Conservation (phyloP, 2,888 invertebrate species). For the Stratiomys singularior region DNA sequence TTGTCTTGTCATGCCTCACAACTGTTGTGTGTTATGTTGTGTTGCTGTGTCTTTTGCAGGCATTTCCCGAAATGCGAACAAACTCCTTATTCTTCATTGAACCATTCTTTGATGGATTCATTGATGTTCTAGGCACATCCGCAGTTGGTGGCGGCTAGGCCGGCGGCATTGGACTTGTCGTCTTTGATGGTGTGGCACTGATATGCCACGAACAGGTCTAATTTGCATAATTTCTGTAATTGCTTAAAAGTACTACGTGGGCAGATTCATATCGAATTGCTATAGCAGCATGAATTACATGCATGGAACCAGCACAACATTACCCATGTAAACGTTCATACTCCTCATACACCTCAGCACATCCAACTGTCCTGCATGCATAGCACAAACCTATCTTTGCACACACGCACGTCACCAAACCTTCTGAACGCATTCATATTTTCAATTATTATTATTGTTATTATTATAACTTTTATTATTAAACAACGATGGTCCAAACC, state of each 20-base stretch:
- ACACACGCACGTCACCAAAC: constrained; percentile 3
- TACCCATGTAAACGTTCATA: too few relatives aligned
- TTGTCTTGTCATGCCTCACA: not conserved
- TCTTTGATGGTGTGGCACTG: constrained; percentile 46
- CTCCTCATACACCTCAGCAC: too few relatives aligned
- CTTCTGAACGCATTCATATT: constrained; percentile 34
- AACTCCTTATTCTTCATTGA: not conserved
- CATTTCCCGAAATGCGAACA: constrained; percentile 27
- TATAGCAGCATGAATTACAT: constrained; percentile 11
- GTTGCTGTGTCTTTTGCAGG: constrained; percentile 19
- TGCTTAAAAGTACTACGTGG: constrained; percentile 42
- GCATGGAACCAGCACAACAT: not conserved
- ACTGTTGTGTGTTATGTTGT: too few relatives aligned
- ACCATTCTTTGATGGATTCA: constrained; percentile 14
- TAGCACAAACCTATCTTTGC: not conserved
- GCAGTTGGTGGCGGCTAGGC: constrained; percentile 40
- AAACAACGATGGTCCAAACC: not conserved
- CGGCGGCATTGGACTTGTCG: constrained; percentile 39
- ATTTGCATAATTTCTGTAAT: constrained; percentile 47
- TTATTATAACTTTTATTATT: not conserved
- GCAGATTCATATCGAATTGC: constrained; percentile 19
- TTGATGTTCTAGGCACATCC: constrained; percentile 41
- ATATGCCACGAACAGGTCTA: constrained; percentile 45
- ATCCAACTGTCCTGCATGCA: not conserved
- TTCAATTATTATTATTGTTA: constrained; percentile 23